phyloP scores from a whole-genome alignment of 2,888 invertebrate genomes.

The Rhogogaster chlorosoma region DNA sequence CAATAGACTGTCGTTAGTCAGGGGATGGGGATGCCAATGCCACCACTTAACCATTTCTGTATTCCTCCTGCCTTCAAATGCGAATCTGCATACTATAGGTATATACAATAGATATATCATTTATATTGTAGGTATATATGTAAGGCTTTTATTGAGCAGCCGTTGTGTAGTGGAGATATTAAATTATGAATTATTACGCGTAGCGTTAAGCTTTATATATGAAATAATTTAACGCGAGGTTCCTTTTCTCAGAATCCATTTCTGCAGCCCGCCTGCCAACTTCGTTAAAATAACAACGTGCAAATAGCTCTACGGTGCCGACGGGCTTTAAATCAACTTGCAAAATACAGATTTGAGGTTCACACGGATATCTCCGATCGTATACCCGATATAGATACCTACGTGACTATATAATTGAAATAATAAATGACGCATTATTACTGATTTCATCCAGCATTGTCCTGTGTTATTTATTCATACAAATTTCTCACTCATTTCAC shows the following conservation, averaged over 20 bases:
- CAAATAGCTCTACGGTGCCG: not conserved
- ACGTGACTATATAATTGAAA: not conserved
- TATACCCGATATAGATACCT: not conserved
- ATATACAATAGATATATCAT: not conserved
- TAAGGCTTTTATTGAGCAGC: constrained; percentile 69
- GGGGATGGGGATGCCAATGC: constrained; percentile 74
- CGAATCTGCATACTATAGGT: constrained; percentile 35
- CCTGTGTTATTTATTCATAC: not conserved
- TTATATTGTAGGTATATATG: constrained; percentile 46
- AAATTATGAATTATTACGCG: constrained; percentile 65
- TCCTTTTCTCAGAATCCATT: constrained; percentile 28
- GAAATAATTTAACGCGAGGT: constrained; percentile 12
- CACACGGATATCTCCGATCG: not conserved
- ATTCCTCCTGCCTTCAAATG: constrained; percentile 69
- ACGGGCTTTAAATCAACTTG: not conserved
- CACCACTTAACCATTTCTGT: constrained; percentile 77
- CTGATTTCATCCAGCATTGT: not conserved
- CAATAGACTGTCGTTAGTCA: constrained; percentile 75
- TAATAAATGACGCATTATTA: not conserved
- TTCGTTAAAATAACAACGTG: constrained; percentile 40
- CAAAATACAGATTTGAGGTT: not conserved
- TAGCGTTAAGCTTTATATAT: constrained; percentile 28
- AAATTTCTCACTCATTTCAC: not conserved
- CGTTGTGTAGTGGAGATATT: constrained; percentile 63
- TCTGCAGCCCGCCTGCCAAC: constrained; percentile 3